phyloP scores from a whole-genome alignment of 2,113 vertebrate species.

The Lutjanus erythropterus region DNA sequence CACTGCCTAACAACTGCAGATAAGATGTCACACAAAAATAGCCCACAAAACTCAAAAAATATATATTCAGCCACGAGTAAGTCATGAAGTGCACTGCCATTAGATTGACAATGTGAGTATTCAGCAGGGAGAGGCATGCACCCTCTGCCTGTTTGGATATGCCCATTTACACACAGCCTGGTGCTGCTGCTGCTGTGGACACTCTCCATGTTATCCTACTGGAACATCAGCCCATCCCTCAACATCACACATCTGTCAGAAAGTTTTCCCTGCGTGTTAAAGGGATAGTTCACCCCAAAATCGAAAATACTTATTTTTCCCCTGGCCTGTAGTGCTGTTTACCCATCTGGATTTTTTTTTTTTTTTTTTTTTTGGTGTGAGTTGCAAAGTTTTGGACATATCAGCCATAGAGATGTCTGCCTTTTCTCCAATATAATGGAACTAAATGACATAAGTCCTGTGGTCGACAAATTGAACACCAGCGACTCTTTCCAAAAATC shows the following conservation, averaged over 20 bases:
- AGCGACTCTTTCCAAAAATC: too few species aligned
- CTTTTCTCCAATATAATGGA: too few species aligned
- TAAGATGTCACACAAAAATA: slow-evolving; percentile 76
- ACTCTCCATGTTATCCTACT: slow-evolving; percentile 44
- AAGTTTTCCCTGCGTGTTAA: slow-evolving; percentile 57
- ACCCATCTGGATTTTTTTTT: too few species aligned
- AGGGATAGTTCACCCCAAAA: too few species aligned
- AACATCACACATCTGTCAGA: slow-evolving; percentile 70
- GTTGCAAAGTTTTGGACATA: too few species aligned
- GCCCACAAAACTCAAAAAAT: slow-evolving; percentile 44
- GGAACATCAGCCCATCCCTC: slow-evolving; percentile 60
- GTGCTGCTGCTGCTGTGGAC: slow-evolving; percentile 59
- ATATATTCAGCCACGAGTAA: slow-evolving; percentile 54
- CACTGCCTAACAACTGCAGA: slow-evolving; percentile 74
- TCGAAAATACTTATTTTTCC: too few species aligned
- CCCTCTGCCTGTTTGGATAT: slow-evolving; percentile 68
- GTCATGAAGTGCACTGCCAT: slow-evolving; percentile 61
- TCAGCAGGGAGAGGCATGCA: slow-evolving; percentile 60
- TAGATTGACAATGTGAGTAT: slow-evolving; percentile 72
- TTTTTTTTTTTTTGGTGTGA: too few species aligned
- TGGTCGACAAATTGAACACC: too few species aligned
- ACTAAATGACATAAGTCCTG: too few species aligned
- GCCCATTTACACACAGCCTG: slow-evolving; percentile 71
- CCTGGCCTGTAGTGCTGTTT: too few species aligned
- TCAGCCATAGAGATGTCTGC: too few species aligned